Evolutionary conservation across 2,888 invertebrate genomes (phyloP).

Genomic region (Cerceris ruficornis): DNA sequence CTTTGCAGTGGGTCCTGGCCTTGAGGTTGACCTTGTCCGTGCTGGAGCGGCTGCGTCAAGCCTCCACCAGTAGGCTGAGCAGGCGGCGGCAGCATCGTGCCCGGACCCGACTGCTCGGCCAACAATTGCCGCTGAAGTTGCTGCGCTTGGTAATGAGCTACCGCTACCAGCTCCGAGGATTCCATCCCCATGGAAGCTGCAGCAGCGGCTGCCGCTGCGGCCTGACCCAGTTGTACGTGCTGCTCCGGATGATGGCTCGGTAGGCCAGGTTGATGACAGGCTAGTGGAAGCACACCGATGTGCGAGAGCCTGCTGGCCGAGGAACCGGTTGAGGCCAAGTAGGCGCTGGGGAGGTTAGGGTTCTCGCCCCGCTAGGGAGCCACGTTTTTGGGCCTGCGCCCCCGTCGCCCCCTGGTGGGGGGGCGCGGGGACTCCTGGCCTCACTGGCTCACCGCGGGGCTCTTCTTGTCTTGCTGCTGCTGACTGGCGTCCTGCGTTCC

Average conservation of each 20-base stretch:
- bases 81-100: conserved; percentile 66
- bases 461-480: conserved; percentile 92
- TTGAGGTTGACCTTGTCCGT: conserved; percentile 66
- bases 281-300: conserved; percentile 68
- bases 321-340: conserved; percentile 70
- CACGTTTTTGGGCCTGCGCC: conserved; percentile 82
- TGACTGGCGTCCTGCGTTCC: conserved; percentile 84
- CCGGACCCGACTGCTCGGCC: conserved; percentile 66
- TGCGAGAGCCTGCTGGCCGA: conserved; percentile 69
- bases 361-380: conserved; percentile 82
- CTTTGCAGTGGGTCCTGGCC: conserved; percentile 79
- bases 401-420: conserved; percentile 82
- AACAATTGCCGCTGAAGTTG: conserved; percentile 71
- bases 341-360: conserved; percentile 77
- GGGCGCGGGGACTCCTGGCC: conserved; percentile 83
- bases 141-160: conserved; percentile 72
- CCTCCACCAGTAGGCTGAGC: conserved; percentile 73
- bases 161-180: conserved; percentile 69
- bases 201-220: conserved; percentile 57
- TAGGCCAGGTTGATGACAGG: conserved; percentile 61
- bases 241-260: conserved; percentile 61
- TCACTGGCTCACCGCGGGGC: conserved; percentile 92
- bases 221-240: conserved; percentile 66
- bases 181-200: conserved; percentile 74
- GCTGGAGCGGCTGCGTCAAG: conserved; percentile 75